These are phyloP conservation scores for Geotrypetes seraphini DNA, from an alignment of 2,797 vertebrate genomes.

Conservation along the genomic window DNA sequence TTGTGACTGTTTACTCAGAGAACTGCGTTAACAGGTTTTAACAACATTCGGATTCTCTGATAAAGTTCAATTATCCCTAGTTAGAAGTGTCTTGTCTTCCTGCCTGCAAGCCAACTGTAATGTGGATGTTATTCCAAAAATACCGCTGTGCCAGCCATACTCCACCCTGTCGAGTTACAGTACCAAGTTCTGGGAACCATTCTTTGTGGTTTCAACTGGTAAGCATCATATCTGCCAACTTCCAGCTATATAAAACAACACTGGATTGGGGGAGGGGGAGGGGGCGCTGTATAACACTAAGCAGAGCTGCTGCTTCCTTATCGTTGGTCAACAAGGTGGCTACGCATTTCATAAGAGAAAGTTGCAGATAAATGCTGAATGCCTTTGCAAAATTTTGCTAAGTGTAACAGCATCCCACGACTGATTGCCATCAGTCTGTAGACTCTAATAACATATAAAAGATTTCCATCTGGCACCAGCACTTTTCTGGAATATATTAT, in stretches of 20 bases:
- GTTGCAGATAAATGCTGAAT: neutral
- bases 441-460: too few relatives aligned
- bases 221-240: constrained; percentile 7
- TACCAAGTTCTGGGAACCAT: constrained; percentile 32
- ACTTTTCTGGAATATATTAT: too few relatives aligned
- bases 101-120: constrained; percentile 34
- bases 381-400: too few relatives aligned
- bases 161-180: constrained; percentile 34
- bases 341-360: neutral
- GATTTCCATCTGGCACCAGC: too few relatives aligned
- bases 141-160: constrained; percentile 22
- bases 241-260: constrained; percentile 5
- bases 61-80: too few relatives aligned
- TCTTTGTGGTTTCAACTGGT: constrained; percentile 13
- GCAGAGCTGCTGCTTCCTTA: too few relatives aligned
- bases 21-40: too few relatives aligned
- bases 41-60: too few relatives aligned
- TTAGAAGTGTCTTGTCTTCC: too few relatives aligned
- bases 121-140: constrained; percentile 13
- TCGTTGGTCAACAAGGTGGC: neutral
- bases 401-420: too few relatives aligned
- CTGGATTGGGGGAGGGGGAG: neutral
- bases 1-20: too few relatives aligned
- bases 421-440: too few relatives aligned
- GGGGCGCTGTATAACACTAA: neutral